These are phyloP conservation scores for Drosophila niveifrons DNA, from an alignment of 2,888 invertebrate genomes.

Conservation along the genomic window DNA sequence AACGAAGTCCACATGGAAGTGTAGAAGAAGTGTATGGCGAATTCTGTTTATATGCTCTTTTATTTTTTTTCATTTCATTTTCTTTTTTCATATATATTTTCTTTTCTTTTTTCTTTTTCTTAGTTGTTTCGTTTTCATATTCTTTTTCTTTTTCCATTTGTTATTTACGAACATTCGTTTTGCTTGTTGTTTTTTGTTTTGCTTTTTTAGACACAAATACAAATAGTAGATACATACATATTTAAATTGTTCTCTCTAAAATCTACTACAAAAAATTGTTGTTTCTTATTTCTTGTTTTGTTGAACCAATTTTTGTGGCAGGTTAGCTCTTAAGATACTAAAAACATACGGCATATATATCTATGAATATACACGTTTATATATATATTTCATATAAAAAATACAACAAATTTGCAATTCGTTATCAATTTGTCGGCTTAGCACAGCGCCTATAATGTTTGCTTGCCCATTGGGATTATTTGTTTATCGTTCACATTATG, in stretches of 20 bases:
- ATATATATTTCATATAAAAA: constrained; percentile 67
- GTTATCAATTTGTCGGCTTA: constrained; percentile 64
- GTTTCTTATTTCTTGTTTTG: constrained; percentile 32
- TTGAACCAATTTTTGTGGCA: constrained; percentile 57
- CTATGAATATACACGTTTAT: constrained; percentile 43
- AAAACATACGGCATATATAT: constrained; percentile 58
- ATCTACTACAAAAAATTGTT: constrained; percentile 69
- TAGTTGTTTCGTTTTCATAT: constrained; percentile 38
- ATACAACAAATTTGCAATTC: constrained; percentile 77
- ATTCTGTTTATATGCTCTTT: constrained; percentile 36
- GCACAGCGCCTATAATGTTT: constrained; percentile 50
- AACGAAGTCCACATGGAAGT: constrained; percentile 32
- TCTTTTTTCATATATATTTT: constrained; percentile 11
- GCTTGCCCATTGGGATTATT: constrained; percentile 48
- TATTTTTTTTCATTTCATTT: constrained; percentile 24
- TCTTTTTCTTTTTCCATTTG: constrained; percentile 44
- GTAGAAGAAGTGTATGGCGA: constrained; percentile 10
- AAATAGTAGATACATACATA: constrained; percentile 60
- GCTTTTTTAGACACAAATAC: constrained; percentile 72
- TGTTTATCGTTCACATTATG: constrained; percentile 38
- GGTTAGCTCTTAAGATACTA: constrained; percentile 70
- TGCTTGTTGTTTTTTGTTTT: constrained; percentile 34
- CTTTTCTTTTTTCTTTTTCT: constrained; percentile 28
- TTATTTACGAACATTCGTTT: constrained; percentile 69
- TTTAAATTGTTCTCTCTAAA: constrained; percentile 49